These are phyloP conservation scores for Eupeodes latifasciatus DNA, from an alignment of 2,888 invertebrate species.

Conservation along the genomic window DNA sequence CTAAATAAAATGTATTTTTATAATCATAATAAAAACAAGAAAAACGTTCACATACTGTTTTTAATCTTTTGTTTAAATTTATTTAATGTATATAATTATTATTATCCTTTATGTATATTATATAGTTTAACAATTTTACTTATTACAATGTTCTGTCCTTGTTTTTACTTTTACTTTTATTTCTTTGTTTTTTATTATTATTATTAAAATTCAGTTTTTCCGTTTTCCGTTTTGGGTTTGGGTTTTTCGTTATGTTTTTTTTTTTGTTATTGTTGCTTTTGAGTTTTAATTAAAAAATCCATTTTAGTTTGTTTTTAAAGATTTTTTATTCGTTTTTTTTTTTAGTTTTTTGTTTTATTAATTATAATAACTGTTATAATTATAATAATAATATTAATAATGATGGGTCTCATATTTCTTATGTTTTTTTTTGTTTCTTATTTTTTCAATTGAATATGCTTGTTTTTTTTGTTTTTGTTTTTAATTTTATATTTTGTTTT, in stretches of 20 bases:
- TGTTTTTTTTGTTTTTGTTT: constrained; percentile 43
- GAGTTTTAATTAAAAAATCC: constrained; percentile 50
- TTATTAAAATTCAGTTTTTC: constrained; percentile 42
- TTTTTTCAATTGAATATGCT: constrained; percentile 74
- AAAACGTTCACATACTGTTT: constrained; percentile 37
- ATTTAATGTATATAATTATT: constrained; percentile 68
- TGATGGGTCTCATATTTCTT: constrained; percentile 68
- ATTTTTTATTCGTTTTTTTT: constrained; percentile 63
- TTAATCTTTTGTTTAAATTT: constrained; percentile 34
- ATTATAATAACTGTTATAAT: constrained; percentile 74
- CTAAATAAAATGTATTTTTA: neutral
- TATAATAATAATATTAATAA: constrained; percentile 74
- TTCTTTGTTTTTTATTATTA: too few species aligned
- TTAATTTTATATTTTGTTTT: constrained; percentile 39
- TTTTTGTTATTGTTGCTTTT: constrained; percentile 30
- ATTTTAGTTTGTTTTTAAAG: constrained; percentile 50
- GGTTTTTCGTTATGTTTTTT: constrained; percentile 7
- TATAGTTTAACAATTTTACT: constrained; percentile 74
- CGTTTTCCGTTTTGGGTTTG: constrained; percentile 30
- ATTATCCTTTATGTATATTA: constrained; percentile 65
- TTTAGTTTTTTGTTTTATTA: constrained; percentile 57
- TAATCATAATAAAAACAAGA: constrained; percentile 47
- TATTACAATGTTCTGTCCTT: constrained; percentile 61
- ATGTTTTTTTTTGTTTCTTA: constrained; percentile 64
- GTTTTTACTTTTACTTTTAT: neutral